phyloP scores from a whole-genome alignment of 2,888 invertebrate species.

The Melanostoma scalare region DNA sequence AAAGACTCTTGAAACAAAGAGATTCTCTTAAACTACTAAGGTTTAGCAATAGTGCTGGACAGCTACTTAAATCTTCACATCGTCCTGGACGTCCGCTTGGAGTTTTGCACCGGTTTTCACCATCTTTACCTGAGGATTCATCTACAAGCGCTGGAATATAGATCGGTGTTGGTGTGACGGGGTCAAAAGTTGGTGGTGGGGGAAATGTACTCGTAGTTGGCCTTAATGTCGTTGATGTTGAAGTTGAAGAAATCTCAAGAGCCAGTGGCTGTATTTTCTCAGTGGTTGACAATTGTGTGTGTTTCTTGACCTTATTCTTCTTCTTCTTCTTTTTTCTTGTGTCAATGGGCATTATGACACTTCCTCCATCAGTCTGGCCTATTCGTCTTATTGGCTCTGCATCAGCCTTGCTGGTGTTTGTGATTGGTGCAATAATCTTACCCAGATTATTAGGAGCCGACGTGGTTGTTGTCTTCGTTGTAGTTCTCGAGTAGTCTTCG shows the following conservation, averaged over 20 bases:
- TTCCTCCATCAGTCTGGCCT: conserved; percentile 53
- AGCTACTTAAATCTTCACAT: conserved; percentile 94
- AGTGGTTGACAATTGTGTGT: conserved; percentile 67
- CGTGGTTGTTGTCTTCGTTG: conserved; percentile 15
- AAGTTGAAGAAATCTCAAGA: conserved; percentile 39
- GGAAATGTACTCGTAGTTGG: conserved; percentile 76
- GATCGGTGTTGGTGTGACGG: conserved; percentile 71
- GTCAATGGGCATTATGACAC: conserved; percentile 78
- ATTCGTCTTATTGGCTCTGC: conserved; percentile 44
- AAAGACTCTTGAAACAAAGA: conserved; percentile 94
- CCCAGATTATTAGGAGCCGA: conserved; percentile 42
- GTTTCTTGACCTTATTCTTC: conserved; percentile 79
- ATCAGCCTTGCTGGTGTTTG: conserved; percentile 14
- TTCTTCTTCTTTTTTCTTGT: conserved; percentile 80
- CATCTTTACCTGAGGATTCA: conserved; percentile 82
- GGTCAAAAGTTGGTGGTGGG: conserved; percentile 82
- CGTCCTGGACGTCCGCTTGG: conserved; percentile 90
- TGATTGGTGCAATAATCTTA: conserved; percentile 32
- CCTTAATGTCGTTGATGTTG: conserved; percentile 76
- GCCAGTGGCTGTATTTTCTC: conserved; percentile 7
- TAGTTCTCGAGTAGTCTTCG: conserved; percentile 47
- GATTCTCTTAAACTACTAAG: conserved; percentile 92
- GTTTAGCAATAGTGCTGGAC: conserved; percentile 92
- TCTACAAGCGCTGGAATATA: conserved; percentile 76
- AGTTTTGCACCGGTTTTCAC: conserved; percentile 88